Base-by-base conservation (phyloP, 2,797 vertebrate species). In the Siniperca undulata region DNA sequence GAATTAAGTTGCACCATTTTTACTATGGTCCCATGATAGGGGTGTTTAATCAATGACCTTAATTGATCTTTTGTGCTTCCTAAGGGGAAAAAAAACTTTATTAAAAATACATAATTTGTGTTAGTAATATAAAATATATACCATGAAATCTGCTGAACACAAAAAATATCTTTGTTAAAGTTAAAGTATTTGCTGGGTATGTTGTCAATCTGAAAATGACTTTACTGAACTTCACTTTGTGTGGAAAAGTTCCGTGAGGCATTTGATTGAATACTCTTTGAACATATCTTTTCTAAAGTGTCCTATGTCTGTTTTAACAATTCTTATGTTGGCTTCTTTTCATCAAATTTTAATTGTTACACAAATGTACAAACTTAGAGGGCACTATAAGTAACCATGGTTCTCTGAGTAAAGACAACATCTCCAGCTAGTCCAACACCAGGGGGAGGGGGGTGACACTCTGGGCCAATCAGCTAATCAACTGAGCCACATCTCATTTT, bases 11-110 rank as follows among this genome's bases (percentile, higher is more conserved):
- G 38, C 46, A 68, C 62, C 55, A 44, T 6, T 40, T 67, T 34
- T 27, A 36, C 14, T 88, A 84, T 67, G 82, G 88, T 82, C 66
- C 44, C n/a, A 36, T 60, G 22, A 69, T 46, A 34, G 50, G 7
- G 27, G 56, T 36, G 50, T 17, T 69, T 78, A 67, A 82, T 67
- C 40, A 73, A 14, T 78, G 36, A 61, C 70, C 69, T 53, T 62
- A 82, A 67, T 72, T 77, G 67, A 82, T 59, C 67, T 52, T 46
- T 44, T 24, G 19, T 5, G 27, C 50, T 59, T 65, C 30, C 30
- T 40, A 30, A 30, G 30, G 22, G 36, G 20, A 42, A 50, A 52
- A 42, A 62, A 9, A 3, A 27, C 55, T 42, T n/a, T 27, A 2
- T 44, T 42, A 36, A 70, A 80, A 87, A 75, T 66, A 68, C 44